Evolutionary conservation across 2,888 invertebrate genomes (phyloP).

Genomic region (Neoscelio sp.): DNA sequence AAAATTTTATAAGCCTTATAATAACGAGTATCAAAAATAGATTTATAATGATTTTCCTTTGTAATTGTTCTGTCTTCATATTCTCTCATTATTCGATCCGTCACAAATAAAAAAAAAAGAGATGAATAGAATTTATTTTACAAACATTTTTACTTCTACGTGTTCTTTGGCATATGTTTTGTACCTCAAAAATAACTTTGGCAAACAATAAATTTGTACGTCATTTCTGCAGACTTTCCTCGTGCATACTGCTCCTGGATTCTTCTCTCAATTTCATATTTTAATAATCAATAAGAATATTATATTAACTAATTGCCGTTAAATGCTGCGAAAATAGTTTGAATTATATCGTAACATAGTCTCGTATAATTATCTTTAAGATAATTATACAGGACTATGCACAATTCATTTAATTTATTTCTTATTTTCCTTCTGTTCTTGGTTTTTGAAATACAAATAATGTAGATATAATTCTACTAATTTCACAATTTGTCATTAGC

Average conservation of each 20-base stretch:
- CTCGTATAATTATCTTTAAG: too few relatives aligned
- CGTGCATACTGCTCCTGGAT: not conserved
- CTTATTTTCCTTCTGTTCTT: too few relatives aligned
- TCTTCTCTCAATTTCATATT: not conserved
- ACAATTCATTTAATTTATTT: slow-evolving; percentile 1
- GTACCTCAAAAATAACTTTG: too few relatives aligned
- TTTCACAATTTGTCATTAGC: not conserved
- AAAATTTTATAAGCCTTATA: slow-evolving; percentile 17
- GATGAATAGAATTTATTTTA: too few relatives aligned
- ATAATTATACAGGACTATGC: not conserved
- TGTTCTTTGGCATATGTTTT: too few relatives aligned
- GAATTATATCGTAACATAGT: too few relatives aligned
- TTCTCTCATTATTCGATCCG: not conserved
- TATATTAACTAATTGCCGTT: not conserved
- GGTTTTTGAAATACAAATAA: slow-evolving; percentile 11
- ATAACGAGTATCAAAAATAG: slow-evolving; percentile 25
- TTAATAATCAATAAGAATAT: not conserved
- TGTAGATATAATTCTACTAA: not conserved
- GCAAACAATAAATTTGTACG: too few relatives aligned
- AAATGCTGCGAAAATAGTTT: not conserved
- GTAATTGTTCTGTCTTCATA: not conserved
- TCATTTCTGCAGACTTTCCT: not conserved
- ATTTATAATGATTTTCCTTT: not conserved
- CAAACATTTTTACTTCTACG: too few relatives aligned
- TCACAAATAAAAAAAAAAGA: too few relatives aligned